Conservation (phyloP, 2,888 invertebrate species). For the Bombylius major region DNA sequence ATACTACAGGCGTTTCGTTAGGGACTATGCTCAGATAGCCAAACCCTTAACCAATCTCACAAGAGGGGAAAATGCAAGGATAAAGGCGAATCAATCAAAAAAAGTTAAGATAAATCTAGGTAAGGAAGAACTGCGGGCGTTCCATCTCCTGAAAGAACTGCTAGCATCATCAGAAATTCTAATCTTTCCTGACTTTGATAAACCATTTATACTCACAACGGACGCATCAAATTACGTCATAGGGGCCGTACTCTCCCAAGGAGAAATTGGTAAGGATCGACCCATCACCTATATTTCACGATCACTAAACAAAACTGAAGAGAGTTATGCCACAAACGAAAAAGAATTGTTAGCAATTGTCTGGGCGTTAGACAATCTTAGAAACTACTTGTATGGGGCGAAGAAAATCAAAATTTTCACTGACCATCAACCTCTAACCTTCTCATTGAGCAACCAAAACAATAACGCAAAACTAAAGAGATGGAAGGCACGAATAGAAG, state of each 20-base stretch:
- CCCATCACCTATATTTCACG: too few relatives aligned
- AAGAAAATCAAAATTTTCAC: too few relatives aligned
- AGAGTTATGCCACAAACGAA: neutral
- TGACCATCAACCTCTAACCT: slow-evolving; percentile 5
- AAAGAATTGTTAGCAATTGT: too few relatives aligned
- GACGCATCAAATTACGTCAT: slow-evolving; percentile 2
- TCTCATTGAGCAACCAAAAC: neutral
- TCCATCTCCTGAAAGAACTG: neutral
- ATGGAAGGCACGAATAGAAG: slow-evolving; percentile 11
- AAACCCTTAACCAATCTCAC: neutral
- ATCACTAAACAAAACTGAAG: too few relatives aligned
- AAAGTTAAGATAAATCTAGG: slow-evolving; percentile 5
- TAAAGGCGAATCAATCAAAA: slow-evolving; percentile 1
- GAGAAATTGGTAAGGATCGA: neutral
- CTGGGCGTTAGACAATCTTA: too few relatives aligned
- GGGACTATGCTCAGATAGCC: slow-evolving; percentile 12
- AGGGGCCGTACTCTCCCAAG: slow-evolving; percentile 1
- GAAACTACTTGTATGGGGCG: too few relatives aligned
- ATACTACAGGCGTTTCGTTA: slow-evolving; percentile 7
- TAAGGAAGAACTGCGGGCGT: too few relatives aligned
- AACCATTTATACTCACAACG: slow-evolving; percentile 1
- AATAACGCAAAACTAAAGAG: neutral
- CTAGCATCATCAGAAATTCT: neutral
- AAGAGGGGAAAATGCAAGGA: neutral
- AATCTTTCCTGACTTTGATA: neutral